Conservation (phyloP, 2,797 vertebrate genomes). For the Arrhamphus sclerolepis region DNA sequence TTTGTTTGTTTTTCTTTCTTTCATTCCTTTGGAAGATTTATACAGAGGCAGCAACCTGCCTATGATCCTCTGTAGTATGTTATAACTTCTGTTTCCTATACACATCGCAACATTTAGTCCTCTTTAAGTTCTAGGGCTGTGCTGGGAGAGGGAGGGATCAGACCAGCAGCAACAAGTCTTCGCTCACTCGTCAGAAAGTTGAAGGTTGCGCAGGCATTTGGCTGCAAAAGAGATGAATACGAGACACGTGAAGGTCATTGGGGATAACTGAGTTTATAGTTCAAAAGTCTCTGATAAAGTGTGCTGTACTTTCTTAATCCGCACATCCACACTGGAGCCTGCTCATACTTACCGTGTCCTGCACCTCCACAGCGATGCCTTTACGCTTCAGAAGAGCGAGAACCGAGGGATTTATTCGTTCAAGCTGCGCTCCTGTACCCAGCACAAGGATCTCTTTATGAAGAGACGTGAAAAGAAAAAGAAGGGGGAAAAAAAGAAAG, state of each 20-base stretch:
- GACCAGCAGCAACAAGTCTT: slow-evolving; percentile 84
- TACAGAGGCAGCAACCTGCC: not conserved
- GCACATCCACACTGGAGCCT: not conserved
- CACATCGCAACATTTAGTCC: slow-evolving; percentile 10
- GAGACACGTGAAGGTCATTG: not conserved
- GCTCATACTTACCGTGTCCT: slow-evolving; percentile 87
- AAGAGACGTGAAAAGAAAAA: slow-evolving; percentile 4
- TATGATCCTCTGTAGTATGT: slow-evolving; percentile 1
- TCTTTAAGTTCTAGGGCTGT: slow-evolving; percentile 42
- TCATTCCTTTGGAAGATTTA: slow-evolving; percentile 11
- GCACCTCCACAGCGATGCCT: slow-evolving; percentile 91
- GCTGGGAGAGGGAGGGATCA: slow-evolving; percentile 85
- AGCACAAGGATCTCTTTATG: slow-evolving; percentile 91
- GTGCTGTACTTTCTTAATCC: not conserved
- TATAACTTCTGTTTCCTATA: slow-evolving; percentile 7
- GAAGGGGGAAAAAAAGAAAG: no score
- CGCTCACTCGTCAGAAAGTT: slow-evolving; percentile 90
- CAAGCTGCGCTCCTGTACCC: slow-evolving; percentile 87
- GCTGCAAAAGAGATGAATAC: slow-evolving; percentile 69
- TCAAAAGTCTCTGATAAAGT: not conserved
- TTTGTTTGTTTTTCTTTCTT: not conserved
- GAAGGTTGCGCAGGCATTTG: slow-evolving; percentile 95
- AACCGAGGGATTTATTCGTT: slow-evolving; percentile 80
- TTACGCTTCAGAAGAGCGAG: slow-evolving; percentile 82
- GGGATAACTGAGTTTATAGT: not conserved